These are phyloP conservation scores for Adrianichthys oophorus DNA, from an alignment of 2,797 vertebrate genomes.

Conservation along the genomic window DNA sequence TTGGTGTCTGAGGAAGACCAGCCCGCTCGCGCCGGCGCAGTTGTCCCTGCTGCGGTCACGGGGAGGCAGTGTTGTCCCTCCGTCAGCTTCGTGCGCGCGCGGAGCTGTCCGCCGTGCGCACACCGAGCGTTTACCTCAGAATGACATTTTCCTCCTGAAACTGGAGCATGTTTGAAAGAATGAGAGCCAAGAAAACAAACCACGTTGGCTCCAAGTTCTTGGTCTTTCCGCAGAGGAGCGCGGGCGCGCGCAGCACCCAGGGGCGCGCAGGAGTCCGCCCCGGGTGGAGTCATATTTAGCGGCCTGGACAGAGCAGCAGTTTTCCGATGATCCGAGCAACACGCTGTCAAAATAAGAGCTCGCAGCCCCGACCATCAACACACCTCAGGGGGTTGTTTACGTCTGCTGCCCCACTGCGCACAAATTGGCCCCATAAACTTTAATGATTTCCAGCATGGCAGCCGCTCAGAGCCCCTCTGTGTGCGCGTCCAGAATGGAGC, in stretches of 20 bases:
- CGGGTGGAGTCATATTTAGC: conserved; percentile 61
- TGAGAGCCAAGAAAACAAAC: background rate
- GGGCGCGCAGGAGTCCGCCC: conserved; percentile 29
- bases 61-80: conserved; percentile 79
- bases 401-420: conserved; percentile 25
- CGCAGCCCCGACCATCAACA: conserved; percentile 44
- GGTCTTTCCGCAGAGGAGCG: too few relatives aligned
- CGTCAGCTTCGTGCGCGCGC: conserved; percentile 6
- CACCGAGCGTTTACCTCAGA: background rate
- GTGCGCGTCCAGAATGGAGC: background rate
- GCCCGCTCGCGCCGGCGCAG: background rate
- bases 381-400: conserved; percentile 57
- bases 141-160: background rate
- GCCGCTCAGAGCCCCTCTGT: too few relatives aligned
- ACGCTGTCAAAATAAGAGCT: conserved; percentile 68
- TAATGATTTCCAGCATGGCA: conserved; percentile 40
- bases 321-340: conserved; percentile 65
- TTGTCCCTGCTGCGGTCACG: conserved; percentile 50
- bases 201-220: too few relatives aligned
- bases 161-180: background rate
- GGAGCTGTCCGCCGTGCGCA: too few relatives aligned
- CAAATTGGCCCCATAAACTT: conserved; percentile 41
- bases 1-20: too few relatives aligned
- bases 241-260: background rate
- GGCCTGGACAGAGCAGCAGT: conserved; percentile 48